phyloP scores from a whole-genome alignment of 2,888 invertebrate genomes.

The Meghimatium bilineatum region DNA sequence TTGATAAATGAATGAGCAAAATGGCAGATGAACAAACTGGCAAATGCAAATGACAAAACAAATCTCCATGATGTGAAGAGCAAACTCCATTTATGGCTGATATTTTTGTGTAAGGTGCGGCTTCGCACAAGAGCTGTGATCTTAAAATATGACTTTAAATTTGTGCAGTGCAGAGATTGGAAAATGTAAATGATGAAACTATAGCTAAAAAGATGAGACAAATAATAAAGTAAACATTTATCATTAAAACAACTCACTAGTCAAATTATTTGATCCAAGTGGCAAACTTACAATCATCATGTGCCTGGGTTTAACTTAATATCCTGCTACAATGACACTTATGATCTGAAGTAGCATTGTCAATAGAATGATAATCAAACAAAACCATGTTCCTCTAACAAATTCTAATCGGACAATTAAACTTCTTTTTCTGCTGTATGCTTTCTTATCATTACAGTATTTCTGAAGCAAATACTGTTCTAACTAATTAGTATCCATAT shows the following conservation, averaged over 20 bases:
- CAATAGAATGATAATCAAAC: neutral
- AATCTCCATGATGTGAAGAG: neutral
- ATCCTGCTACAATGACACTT: neutral
- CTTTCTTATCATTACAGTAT: neutral
- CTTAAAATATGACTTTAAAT: constrained; percentile 9
- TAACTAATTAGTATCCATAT: neutral
- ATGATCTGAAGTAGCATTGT: neutral
- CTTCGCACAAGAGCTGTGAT: constrained; percentile 5
- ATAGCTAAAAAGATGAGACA: neutral
- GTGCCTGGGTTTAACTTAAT: neutral
- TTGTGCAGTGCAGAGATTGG: constrained; percentile 24
- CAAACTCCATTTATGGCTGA: neutral
- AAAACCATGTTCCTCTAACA: neutral
- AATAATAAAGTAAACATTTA: neutral
- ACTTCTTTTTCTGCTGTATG: neutral
- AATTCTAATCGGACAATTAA: neutral
- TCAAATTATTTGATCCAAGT: constrained; percentile 13
- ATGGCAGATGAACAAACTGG: neutral
- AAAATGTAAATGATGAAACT: constrained; percentile 1
- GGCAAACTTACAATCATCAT: neutral
- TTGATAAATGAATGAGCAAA: neutral
- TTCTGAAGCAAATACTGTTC: neutral
- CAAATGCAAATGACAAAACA: neutral
- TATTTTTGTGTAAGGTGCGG: neutral
- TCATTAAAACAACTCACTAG: neutral